Evolutionary conservation across 1,140 invertebrate species (phyloP).

Genomic region (Zaprionus ghesquierei): DNA sequence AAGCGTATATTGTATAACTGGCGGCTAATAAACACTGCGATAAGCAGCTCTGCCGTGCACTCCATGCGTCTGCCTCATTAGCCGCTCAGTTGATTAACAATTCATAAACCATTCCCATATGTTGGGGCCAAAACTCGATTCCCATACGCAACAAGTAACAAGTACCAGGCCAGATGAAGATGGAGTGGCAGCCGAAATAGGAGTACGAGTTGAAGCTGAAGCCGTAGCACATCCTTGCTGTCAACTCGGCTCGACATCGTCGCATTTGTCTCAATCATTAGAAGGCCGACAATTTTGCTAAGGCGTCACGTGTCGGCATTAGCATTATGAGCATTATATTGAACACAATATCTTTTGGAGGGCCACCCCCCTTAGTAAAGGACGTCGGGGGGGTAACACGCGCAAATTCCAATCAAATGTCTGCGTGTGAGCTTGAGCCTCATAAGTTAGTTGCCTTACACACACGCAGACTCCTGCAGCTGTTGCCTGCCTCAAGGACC

Average conservation of each 20-base stretch:
- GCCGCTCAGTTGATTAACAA: slow-evolving; percentile 45
- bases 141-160: slow-evolving; percentile 40
- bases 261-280: slow-evolving; percentile 48
- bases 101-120: slow-evolving; percentile 55
- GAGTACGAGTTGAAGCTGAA: not conserved
- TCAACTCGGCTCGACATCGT: not conserved
- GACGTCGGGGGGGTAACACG: not conserved
- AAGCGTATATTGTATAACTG: slow-evolving; percentile 32
- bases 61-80: slow-evolving; percentile 58
- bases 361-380: not conserved
- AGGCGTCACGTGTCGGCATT: slow-evolving; percentile 53
- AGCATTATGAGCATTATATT: slow-evolving; percentile 34
- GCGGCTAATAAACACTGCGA: slow-evolving; percentile 55
- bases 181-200: not conserved
- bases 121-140: not conserved
- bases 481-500: slow-evolving; percentile 9
- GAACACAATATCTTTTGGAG: slow-evolving; percentile 20
- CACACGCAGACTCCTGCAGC: not conserved
- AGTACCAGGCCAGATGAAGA: not conserved
- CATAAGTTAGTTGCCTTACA: not conserved
- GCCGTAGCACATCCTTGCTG: not conserved
- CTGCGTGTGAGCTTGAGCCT: slow-evolving; percentile 8
- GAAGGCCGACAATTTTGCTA: slow-evolving; percentile 28
- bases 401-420: slow-evolving; percentile 41
- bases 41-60: slow-evolving; percentile 41